Evolutionary conservation across 1,140 invertebrate genomes (phyloP), one percentile per base, ranked within the genome.

Genomic region (Neodiprion virginianus): DNA sequence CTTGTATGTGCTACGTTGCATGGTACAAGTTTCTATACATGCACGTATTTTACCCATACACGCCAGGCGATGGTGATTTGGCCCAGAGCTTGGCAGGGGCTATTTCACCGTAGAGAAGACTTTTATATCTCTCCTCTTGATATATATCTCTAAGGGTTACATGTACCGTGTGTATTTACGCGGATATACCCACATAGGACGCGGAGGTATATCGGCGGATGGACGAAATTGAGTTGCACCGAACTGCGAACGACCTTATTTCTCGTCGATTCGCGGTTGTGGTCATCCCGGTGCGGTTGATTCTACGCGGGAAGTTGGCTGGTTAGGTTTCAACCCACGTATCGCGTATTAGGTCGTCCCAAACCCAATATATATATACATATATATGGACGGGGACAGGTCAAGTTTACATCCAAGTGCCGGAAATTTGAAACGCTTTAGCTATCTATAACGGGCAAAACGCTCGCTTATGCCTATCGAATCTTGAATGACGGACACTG

Each of bases 201-300:
- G 28, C 5, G 28, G 28, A 5, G 28, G 28, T 40, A 5, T 40
- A 40, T 40, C 28, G 1, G 28, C 5, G 28, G 28, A 40, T 81
- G 77, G 77, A 70, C 77, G 77, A 81, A 82, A 83, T 82, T 82
- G 81, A 82, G 80, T 83, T 81, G 76, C 80, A 82, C 79, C 74
- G 80, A 82, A 82, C 80, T 79, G 79, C 79, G 80, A 83, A 83
- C 78, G 79, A 81, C 80, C 79, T 81, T 81, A 81, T 83, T 82
- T 78, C 77, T 71, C 67, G 70, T 74, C 69, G 75, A 74, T 40
- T 49, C 53, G 48, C 17, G 17, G 40, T 49, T 47, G 28, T 71
- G 40, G 17, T 61, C 71, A 72, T 49, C 40, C 48, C 14, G 9
- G 23, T 9, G 10, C 9, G 11, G 71, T 11, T 50, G 9, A 14